phyloP scores from a whole-genome alignment of 2,888 invertebrate genomes.

The Heterodera filipjevi region DNA sequence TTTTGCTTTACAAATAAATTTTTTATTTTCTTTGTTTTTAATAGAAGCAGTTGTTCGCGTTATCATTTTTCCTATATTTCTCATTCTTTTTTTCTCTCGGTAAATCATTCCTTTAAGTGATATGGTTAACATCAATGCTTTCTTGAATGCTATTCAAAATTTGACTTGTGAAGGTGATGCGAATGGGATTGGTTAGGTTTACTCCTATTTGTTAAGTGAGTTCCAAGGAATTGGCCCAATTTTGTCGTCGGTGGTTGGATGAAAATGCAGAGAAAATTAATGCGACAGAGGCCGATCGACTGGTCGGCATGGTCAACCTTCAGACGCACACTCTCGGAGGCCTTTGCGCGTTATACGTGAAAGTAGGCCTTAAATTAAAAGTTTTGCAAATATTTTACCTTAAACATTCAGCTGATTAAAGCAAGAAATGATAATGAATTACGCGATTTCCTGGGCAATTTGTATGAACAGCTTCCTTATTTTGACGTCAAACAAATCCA shows the following conservation, averaged over 20 bases:
- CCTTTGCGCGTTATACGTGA: slow-evolving; percentile 25
- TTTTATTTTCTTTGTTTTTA: not conserved
- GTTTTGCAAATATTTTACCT: not conserved
- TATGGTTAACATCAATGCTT: slow-evolving; percentile 37
- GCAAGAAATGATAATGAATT: slow-evolving; percentile 20
- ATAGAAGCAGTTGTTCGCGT: not conserved
- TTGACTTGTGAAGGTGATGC: slow-evolving; percentile 31
- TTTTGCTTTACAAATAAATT: not conserved
- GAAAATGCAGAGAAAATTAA: slow-evolving; percentile 30
- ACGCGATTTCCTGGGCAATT: slow-evolving; percentile 17
- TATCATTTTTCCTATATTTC: not conserved
- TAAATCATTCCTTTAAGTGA: no score
- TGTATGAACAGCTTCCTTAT: slow-evolving; percentile 19
- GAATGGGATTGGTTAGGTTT: not conserved
- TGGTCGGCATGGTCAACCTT: not conserved
- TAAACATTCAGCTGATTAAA: slow-evolving; percentile 28
- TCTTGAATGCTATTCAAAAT: slow-evolving; percentile 31
- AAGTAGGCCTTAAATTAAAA: slow-evolving; percentile 6
- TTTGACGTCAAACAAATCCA: slow-evolving; percentile 29
- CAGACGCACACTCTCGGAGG: slow-evolving; percentile 22
- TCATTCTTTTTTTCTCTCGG: no score
- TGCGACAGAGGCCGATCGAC: slow-evolving; percentile 26
- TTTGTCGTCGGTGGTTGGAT: slow-evolving; percentile 35
- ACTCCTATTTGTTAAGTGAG: slow-evolving; percentile 24
- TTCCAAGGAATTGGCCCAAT: slow-evolving; percentile 28